phyloP scores from a whole-genome alignment of 92 coral and sea anemone species.

The Meandrina meandrites region DNA sequence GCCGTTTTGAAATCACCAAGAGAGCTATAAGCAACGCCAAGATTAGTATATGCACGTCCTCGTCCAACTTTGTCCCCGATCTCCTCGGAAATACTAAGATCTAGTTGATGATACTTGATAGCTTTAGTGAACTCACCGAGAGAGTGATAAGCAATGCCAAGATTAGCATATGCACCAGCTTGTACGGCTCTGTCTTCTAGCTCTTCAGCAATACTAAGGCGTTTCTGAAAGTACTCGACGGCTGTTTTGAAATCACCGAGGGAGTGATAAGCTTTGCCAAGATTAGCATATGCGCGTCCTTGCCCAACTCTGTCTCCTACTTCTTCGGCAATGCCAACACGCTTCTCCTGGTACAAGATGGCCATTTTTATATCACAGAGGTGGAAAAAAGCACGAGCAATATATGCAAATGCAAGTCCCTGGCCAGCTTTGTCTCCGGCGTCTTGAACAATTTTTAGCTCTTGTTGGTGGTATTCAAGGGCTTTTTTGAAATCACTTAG shows the following conservation, averaged over 20 bases:
- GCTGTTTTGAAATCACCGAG: slow-evolving; percentile 3
- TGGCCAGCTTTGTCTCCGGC: too few species aligned
- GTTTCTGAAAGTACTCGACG: background rate
- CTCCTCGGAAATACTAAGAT: too few species aligned
- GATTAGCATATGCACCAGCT: background rate
- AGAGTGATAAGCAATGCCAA: slow-evolving; percentile 16
- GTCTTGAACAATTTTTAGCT: too few species aligned
- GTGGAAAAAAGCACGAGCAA: too few species aligned
- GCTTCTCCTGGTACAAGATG: background rate
- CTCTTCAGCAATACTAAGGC: background rate
- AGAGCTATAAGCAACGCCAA: too few species aligned
- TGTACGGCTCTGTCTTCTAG: background rate
- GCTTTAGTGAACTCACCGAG: background rate
- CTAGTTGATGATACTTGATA: too few species aligned
- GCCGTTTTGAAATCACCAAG: too few species aligned
- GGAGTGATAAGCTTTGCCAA: background rate
- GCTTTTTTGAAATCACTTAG: background rate
- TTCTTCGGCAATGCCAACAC: background rate
- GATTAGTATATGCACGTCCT: too few species aligned
- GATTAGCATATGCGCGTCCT: background rate
- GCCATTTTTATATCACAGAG: slow-evolving; percentile 25
- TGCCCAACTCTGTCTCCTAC: too few species aligned
- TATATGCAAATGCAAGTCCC: too few species aligned
- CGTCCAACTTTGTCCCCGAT: too few species aligned
- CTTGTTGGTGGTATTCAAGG: background rate